Evolutionary conservation across 2,888 invertebrate species (phyloP).

Genomic region (Leucania comma): DNA sequence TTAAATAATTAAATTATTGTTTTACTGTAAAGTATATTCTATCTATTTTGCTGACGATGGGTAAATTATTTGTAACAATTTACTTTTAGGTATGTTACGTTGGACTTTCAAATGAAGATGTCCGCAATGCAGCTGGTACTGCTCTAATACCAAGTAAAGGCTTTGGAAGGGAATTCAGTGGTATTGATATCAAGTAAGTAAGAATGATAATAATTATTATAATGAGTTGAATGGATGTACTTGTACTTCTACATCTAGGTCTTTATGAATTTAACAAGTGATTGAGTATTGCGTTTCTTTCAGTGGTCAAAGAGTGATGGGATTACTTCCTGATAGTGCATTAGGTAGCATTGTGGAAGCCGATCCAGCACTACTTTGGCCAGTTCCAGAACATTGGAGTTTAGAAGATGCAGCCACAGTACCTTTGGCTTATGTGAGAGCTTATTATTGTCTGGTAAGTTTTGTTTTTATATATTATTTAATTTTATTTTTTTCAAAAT

Average conservation of each 20-base stretch:
- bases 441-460: constrained; percentile 77
- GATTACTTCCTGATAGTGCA: constrained; percentile 88
- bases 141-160: constrained; percentile 28
- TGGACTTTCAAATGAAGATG: constrained; percentile 70
- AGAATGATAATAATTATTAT: background rate
- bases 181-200: constrained; percentile 72
- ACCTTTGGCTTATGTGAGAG: constrained; percentile 91
- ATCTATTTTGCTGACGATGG: background rate
- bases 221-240: background rate
- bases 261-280: background rate
- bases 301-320: constrained; percentile 91
- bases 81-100: constrained; percentile 72
- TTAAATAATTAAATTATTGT: too few relatives aligned
- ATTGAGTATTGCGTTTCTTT: background rate
- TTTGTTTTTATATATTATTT: background rate
- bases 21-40: too few relatives aligned
- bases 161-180: constrained; percentile 78
- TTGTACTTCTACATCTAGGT: background rate
- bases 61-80: background rate
- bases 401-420: constrained; percentile 94
- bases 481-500: background rate
- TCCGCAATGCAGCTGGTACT: constrained; percentile 60
- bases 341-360: constrained; percentile 90
- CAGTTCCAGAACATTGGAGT: constrained; percentile 92
- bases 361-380: constrained; percentile 90